Evolutionary conservation across 1,140 invertebrate genomes (phyloP).

Genomic region (Drosophila mauritiana): DNA sequence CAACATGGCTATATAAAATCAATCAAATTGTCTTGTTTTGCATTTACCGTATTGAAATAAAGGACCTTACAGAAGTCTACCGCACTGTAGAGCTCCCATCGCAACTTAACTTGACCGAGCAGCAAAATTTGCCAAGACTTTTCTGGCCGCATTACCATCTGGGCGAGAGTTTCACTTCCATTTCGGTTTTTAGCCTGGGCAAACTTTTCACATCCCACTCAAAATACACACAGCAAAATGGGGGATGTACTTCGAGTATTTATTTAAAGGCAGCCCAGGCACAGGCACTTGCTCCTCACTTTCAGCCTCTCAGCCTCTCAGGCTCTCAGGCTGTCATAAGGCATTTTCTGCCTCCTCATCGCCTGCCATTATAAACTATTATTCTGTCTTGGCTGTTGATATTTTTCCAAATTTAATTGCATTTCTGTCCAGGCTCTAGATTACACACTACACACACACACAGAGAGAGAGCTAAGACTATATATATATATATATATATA

Average conservation of each 20-base stretch:
- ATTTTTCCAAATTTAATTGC: conserved; percentile 83
- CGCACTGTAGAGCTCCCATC: conserved; percentile 14
- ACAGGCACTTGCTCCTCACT: conserved; percentile 56
- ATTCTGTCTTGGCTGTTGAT: conserved; percentile 76
- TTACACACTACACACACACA: conserved; percentile 1
- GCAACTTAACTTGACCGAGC: conserved; percentile 33
- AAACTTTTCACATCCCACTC: conserved; percentile 40
- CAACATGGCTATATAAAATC: no score
- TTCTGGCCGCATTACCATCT: conserved; percentile 52
- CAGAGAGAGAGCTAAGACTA: no score
- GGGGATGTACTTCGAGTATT: conserved; percentile 38
- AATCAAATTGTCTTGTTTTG: no score
- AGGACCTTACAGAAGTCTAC: background rate
- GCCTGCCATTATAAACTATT: conserved; percentile 76
- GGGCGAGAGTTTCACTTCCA: conserved; percentile 26
- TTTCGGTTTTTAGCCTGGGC: conserved; percentile 22
- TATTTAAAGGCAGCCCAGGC: conserved; percentile 76
- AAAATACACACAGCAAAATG: conserved; percentile 25
- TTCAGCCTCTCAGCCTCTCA: background rate
- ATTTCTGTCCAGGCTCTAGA: conserved; percentile 54
- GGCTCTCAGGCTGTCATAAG: conserved; percentile 48
- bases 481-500: conserved; percentile 6
- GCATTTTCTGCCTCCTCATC: conserved; percentile 11
- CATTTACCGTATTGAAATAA: no score
- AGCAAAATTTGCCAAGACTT: conserved; percentile 71